These are phyloP conservation scores for Cygnus buccinator DNA, from an alignment of 2,113 vertebrate species.

Conservation along the genomic window DNA sequence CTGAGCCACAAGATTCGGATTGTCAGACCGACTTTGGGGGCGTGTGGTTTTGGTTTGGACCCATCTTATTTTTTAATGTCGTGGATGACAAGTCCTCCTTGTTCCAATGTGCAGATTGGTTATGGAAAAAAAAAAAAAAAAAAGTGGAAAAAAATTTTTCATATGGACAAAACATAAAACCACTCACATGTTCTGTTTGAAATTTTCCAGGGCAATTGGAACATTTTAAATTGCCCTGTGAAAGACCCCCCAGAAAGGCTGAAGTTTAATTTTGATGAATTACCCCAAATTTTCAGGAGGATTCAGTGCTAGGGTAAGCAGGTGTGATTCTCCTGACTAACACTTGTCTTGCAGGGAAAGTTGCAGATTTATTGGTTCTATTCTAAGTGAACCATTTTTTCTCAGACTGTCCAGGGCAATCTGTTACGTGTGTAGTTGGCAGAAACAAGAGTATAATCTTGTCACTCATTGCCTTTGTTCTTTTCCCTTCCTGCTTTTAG, in stretches of 20 bases:
- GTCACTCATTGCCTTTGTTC: not conserved
- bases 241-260: not conserved
- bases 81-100: not conserved
- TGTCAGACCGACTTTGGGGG: not conserved
- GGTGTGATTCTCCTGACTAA: not conserved
- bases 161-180: not conserved
- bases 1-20: not conserved
- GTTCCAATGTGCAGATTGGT: not conserved
- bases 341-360: not conserved
- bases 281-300: not conserved
- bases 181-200: not conserved
- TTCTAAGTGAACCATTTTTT: not conserved
- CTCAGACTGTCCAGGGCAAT: not conserved
- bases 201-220: not conserved
- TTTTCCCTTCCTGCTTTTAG: not conserved
- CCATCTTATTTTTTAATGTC: not conserved
- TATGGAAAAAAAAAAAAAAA: not conserved
- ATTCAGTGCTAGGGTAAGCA: not conserved
- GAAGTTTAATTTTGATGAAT: not conserved
- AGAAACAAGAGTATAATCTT: not conserved
- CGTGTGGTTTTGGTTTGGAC: conserved; percentile 15
- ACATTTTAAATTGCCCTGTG: not conserved
- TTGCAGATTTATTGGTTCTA: not conserved
- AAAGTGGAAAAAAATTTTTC: not conserved
- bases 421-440: not conserved